Evolutionary conservation across 2,888 invertebrate genomes (phyloP).

Genomic region (Mythimna loreyi): DNA sequence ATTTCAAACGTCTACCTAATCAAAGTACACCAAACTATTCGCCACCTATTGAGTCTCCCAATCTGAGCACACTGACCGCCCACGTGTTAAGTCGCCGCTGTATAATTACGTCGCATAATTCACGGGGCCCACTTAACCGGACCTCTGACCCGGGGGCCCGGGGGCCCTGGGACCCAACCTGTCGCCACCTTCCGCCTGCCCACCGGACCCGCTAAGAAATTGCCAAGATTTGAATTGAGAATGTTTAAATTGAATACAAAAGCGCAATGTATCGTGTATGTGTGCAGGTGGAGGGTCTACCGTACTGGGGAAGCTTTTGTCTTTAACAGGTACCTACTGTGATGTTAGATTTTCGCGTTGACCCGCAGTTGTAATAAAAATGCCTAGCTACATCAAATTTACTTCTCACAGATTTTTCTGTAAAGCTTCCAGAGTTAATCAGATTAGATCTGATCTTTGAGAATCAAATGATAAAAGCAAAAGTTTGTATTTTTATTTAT

Average conservation of each 20-base stretch:
- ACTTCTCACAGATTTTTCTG: neutral
- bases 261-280: conserved; percentile 18
- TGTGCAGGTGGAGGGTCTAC: conserved; percentile 5
- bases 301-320: conserved; percentile 2
- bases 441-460: too few species aligned
- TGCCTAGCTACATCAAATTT: neutral
- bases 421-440: too few species aligned
- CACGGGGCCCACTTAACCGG: conserved; percentile 72
- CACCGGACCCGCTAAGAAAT: conserved; percentile 42
- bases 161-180: conserved; percentile 68
- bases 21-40: neutral
- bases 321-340: neutral
- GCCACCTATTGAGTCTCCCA: conserved; percentile 47
- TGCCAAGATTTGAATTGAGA: conserved; percentile 39
- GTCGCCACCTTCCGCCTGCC: conserved; percentile 70
- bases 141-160: conserved; percentile 57
- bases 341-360: neutral
- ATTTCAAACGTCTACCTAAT: conserved; percentile 1
- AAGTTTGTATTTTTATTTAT: too few species aligned
- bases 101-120: conserved; percentile 86
- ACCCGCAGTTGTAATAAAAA: neutral
- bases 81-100: conserved; percentile 86
- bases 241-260: conserved; percentile 28
- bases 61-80: conserved; percentile 68
- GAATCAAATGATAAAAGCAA: too few species aligned